A percentile compares a stretch with the other conserved stretches of the same genome.
phyloP scores from a whole-genome alignment of 2,888 invertebrate species.

The Apamea anceps region DNA sequence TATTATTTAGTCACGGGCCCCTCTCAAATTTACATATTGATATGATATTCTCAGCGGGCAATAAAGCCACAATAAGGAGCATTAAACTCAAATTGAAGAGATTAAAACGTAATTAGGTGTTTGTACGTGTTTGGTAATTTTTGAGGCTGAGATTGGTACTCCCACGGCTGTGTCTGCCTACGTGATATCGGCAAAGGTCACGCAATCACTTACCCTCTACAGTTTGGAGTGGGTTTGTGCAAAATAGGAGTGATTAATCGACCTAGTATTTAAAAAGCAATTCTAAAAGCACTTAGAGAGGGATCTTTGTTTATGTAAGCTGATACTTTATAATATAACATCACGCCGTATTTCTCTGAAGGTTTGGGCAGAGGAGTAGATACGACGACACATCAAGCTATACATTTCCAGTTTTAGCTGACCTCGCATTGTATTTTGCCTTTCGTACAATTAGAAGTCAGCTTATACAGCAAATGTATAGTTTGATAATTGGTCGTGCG shows the following conservation, averaged over 20 bases:
- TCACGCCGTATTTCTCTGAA: too few species aligned
- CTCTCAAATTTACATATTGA: constrained; percentile 54
- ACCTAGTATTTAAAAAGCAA: constrained; percentile 11
- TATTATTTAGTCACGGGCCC: too few species aligned
- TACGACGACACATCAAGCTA: too few species aligned
- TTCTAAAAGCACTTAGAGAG: not conserved
- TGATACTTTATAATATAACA: not conserved
- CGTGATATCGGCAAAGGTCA: constrained; percentile 54
- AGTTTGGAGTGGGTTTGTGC: constrained; percentile 40
- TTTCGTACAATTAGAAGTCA: too few species aligned
- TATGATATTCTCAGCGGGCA: constrained; percentile 48
- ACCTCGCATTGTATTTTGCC: too few species aligned
- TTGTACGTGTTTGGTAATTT: constrained; percentile 50
- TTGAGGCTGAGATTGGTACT: constrained; percentile 48
- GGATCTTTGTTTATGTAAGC: not conserved
- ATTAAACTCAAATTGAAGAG: constrained; percentile 46
- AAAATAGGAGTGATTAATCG: constrained; percentile 24
- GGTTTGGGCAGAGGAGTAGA: too few species aligned
- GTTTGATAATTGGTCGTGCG: too few species aligned
- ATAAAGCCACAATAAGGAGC: constrained; percentile 33
- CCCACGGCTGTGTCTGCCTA: constrained; percentile 59
- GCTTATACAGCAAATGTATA: too few species aligned
- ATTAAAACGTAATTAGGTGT: constrained; percentile 52
- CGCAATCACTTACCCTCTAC: constrained; percentile 51
- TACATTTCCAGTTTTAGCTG: too few species aligned